These are phyloP conservation scores for Hoplodrina ambigua DNA, from an alignment of 2,888 invertebrate genomes.

Conservation along the genomic window DNA sequence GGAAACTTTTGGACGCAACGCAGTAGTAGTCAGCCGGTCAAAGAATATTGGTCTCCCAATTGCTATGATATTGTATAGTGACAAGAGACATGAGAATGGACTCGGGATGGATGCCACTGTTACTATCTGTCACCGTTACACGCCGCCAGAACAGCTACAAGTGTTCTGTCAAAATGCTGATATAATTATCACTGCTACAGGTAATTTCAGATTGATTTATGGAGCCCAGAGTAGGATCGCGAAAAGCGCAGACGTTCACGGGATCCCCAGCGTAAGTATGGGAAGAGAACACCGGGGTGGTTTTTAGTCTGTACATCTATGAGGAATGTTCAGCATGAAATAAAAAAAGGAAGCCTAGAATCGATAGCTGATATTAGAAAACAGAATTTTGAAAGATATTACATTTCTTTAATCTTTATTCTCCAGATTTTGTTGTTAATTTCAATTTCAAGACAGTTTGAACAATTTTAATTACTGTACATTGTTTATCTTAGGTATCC, in stretches of 20 bases:
- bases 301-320: too few relatives aligned
- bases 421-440: not conserved
- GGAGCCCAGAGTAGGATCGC: not conserved
- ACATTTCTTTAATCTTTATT: not conserved
- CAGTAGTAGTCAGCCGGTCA: conserved; percentile 96
- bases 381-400: not conserved
- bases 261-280: too few relatives aligned
- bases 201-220: conserved; percentile 73
- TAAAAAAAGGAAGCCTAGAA: too few relatives aligned
- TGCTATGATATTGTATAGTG: conserved; percentile 95
- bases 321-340: too few relatives aligned
- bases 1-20: conserved; percentile 95
- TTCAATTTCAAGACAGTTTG: not conserved
- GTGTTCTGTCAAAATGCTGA: conserved; percentile 93
- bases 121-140: conserved; percentile 96
- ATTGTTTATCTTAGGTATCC: conserved; percentile 89
- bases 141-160: conserved; percentile 94
- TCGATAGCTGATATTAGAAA: not conserved
- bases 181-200: conserved; percentile 94
- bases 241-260: too few relatives aligned
- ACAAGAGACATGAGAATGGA: conserved; percentile 92
- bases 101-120: conserved; percentile 96
- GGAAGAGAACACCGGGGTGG: too few relatives aligned
- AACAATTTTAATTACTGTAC: too few relatives aligned
- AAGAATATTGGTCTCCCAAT: conserved; percentile 98